Base-by-base conservation (phyloP, 2,888 invertebrate genomes). In the Eupithecia tripunctaria region DNA sequence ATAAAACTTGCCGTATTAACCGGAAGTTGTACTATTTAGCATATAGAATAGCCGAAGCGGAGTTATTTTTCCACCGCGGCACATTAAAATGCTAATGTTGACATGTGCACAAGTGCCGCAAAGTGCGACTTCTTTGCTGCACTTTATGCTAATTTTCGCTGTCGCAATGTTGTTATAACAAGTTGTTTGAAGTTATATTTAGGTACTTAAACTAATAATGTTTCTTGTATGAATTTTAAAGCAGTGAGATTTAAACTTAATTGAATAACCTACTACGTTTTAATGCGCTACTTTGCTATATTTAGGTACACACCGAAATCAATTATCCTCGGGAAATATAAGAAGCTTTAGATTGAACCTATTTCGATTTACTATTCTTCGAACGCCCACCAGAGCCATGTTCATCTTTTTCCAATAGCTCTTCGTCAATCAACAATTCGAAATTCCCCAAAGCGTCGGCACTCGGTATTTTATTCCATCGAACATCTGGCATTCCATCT, bases 401-500 rank as follows among this genome's bases (percentile, higher is more conserved):
- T 32, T 96, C 96, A 29, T 96, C 96, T 82, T 96, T 96, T 72
- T 96, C 95, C 1, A 96, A 94, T 75, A 97, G 86, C 79, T 98
- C 98, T 91, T 98, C 98, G 83, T 98, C 98, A 68, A 98, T 95
- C 12, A 98, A 91, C 56, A 98, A 89, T 83, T 98, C 98, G 86
- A 98, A 98, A 88, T 97, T 97, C 1, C 97, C 97, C 82, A 97
- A 90, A n/a, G 96, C 96, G 80, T 98, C 97, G 0, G 95, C 91
- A 10, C 91, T 92, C 3, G 98, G 97, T 71, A 96, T 95, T 92
- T 98, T 98, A 88, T 97, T 97, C 98, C 98, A 98, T 76, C 97
- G 96, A 10, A 97, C 97, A 85, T 99, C 98, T 66, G 99, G 98
- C 68, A 97, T 94, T 66, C 98, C 98, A 83, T 97, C 97, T 0